phyloP scores from a whole-genome alignment of 2,113 vertebrate species.

The Pangasianodon gigas region DNA sequence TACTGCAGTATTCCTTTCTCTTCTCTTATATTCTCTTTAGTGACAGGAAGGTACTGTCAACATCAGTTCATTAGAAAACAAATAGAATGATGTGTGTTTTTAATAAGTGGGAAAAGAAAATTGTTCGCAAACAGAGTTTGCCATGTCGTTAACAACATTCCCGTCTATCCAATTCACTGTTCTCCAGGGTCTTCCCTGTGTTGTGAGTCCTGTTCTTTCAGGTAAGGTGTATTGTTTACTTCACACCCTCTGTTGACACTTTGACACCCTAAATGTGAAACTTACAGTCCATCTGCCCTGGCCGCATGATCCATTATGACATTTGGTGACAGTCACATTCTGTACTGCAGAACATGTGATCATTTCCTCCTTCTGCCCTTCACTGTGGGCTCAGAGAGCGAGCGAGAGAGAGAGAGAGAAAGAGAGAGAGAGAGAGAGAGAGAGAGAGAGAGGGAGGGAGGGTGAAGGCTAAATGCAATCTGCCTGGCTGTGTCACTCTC shows the following conservation, averaged over 20 bases:
- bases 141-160: constrained; percentile 31
- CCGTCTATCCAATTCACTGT: constrained; percentile 10
- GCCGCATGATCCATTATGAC: constrained; percentile 37
- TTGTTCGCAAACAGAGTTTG: constrained; percentile 26
- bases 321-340: constrained; percentile 48
- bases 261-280: constrained; percentile 51
- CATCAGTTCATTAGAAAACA: constrained; percentile 50
- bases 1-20: constrained; percentile 34
- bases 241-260: constrained; percentile 54
- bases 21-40: constrained; percentile 30
- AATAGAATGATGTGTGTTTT: constrained; percentile 43
- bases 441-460: neutral
- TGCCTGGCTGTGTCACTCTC: constrained; percentile 42
- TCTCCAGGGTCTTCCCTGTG: neutral
- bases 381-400: constrained; percentile 4
- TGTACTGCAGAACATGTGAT: constrained; percentile 41
- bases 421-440: constrained; percentile 5
- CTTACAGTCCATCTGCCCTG: constrained; percentile 16
- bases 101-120: constrained; percentile 47
- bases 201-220: constrained; percentile 14
- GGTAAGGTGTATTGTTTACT: constrained; percentile 51
- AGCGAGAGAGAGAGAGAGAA: neutral
- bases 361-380: constrained; percentile 39
- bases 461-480: constrained; percentile 37
- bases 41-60: constrained; percentile 44